Conservation (phyloP, 2,113 vertebrate genomes). For the Rhinichthys klamathensis region DNA sequence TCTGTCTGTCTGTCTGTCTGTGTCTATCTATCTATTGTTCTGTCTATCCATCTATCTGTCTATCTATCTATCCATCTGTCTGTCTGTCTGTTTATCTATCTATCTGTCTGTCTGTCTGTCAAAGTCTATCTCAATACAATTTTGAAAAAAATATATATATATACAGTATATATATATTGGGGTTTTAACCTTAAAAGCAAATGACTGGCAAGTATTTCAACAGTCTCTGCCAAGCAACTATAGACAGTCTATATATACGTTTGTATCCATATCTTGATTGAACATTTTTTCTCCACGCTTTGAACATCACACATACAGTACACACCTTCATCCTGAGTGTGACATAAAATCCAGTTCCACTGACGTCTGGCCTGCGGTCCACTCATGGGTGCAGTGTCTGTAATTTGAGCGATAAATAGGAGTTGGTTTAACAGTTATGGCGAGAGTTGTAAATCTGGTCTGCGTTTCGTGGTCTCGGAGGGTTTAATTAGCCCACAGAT, state of each 20-base stretch:
- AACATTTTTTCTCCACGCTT: neutral
- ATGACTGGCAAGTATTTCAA: neutral
- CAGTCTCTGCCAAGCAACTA: neutral
- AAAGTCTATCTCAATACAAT: neutral
- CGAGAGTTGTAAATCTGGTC: slow-evolving; percentile 83
- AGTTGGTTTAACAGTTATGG: slow-evolving; percentile 78
- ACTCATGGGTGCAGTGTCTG: slow-evolving; percentile 59
- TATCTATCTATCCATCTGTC: neutral
- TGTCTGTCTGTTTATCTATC: neutral
- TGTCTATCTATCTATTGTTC: too few relatives aligned
- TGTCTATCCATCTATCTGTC: neutral
- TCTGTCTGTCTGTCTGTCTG: neutral
- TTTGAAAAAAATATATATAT: neutral
- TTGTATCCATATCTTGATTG: neutral
- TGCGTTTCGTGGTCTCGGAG: slow-evolving; percentile 80
- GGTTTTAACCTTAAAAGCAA: neutral
- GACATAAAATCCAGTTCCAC: slow-evolving; percentile 7
- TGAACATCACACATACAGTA: slow-evolving; percentile 1
- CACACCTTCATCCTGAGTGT: slow-evolving; percentile 5
- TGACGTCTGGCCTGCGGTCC: slow-evolving; percentile 21
- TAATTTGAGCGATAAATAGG: slow-evolving; percentile 78
- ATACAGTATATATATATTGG: too few relatives aligned
- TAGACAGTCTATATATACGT: neutral
- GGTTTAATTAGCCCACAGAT: slow-evolving; percentile 83
- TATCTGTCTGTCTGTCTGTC: neutral